Base-by-base conservation (phyloP, 2,113 vertebrate species). In the Myiopsitta monachus region DNA sequence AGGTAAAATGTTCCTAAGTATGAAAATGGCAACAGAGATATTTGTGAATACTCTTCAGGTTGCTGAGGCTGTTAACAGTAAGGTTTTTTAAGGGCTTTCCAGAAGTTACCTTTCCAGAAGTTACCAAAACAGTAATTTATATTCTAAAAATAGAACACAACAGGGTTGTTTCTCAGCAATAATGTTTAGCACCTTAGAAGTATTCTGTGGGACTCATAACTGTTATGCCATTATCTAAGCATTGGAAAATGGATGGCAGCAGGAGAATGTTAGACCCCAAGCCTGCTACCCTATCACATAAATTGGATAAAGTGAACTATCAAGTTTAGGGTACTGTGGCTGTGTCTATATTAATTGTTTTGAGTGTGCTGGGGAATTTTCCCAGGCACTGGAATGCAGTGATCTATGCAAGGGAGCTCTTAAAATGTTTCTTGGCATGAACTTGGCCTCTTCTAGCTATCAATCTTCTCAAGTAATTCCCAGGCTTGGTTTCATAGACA, bases 391-490 rank as follows among this genome's bases (percentile, higher is more conserved):
- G 93, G 91, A 95, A 97, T 92, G 93, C 52, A 76, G 41, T 38
- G 33, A 66, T 66, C 83, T 91, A 7, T 94, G 91, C 77, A 95
- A 78, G 47, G 36, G 57, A 95, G 28, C 77, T 92, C 73, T 84
- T 76, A 92, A 96, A 95, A 95, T 75, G 86, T 91, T 96, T 94
- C 83, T 84, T 95, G 95, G 83, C 91, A 89, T 95, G 62, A 92
- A 64, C 30, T 87, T 85, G 83, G 14, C 57, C 87, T 84, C 39
- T 92, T 92, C 26, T 31, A 91, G 62, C 55, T 91, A 75, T 91
- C 89, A 91, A 43, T 85, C 62, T 81, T 87, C 51, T 87, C 69
- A 91, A 47, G 75, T 75, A 92, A 68, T 91, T 95, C 89, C 66
- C 83, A 91, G 87, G 89, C 73, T 92, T 91, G 44, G 11, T 87